Evolutionary conservation across 2,888 invertebrate genomes (phyloP).

Genomic region (Chalcosyrphus nemorum): DNA sequence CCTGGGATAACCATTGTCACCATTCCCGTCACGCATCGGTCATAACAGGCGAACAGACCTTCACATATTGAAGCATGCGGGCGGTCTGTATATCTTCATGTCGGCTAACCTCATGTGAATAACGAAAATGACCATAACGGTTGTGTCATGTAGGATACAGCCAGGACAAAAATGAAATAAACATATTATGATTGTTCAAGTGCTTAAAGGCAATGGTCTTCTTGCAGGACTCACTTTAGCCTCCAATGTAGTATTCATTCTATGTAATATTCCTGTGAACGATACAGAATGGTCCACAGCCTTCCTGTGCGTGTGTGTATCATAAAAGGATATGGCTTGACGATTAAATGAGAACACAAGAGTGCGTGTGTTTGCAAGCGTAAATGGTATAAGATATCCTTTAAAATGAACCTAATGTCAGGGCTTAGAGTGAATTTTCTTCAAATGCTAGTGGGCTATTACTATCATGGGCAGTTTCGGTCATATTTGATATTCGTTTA

Average conservation of each 20-base stretch:
- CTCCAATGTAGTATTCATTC: background rate
- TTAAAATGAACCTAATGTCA: conserved; percentile 55
- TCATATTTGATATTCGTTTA: conserved; percentile 34
- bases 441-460: conserved; percentile 28
- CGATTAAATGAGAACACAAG: conserved; percentile 55
- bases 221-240: background rate
- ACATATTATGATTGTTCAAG: conserved; percentile 62
- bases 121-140: conserved; percentile 65
- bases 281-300: conserved; percentile 37
- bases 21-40: conserved; percentile 62
- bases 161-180: conserved; percentile 59
- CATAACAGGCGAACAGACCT: conserved; percentile 50
- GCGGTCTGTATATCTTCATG: background rate
- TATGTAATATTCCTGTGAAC: conserved; percentile 15
- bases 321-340: conserved; percentile 66
- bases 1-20: conserved; percentile 37
- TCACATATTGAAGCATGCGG: background rate
- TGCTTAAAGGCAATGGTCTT: conserved; percentile 58
- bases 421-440: conserved; percentile 62
- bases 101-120: conserved; percentile 61
- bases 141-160: conserved; percentile 57
- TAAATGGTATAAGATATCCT: conserved; percentile 15
- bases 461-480: conserved; percentile 38
- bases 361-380: conserved; percentile 23
- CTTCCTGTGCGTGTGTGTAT: conserved; percentile 27